phyloP scores from a whole-genome alignment of 2,113 vertebrate species.

The Spilogale gracilis region DNA sequence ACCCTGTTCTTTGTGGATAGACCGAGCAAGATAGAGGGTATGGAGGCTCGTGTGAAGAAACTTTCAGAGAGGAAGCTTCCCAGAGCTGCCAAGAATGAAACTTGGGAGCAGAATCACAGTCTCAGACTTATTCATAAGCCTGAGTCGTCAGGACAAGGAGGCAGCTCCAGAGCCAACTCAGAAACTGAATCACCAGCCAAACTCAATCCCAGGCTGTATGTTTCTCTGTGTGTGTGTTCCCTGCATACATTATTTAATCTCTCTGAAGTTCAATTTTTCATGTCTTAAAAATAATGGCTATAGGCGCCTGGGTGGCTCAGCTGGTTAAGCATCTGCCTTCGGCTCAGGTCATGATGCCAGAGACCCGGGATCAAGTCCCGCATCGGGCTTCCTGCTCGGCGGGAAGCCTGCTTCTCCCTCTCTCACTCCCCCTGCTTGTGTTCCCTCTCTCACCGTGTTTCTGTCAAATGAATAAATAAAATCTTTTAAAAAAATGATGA shows the following conservation, averaged over 20 bases:
- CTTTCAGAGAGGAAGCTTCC: not conserved
- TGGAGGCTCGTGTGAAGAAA: not conserved
- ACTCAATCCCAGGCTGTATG: not conserved
- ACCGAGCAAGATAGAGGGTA: not conserved
- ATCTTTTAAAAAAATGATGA: not conserved
- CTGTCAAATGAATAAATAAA: too few species aligned
- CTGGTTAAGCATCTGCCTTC: too few species aligned
- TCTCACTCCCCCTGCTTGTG: too few species aligned
- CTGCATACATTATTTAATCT: not conserved
- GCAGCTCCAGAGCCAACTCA: not conserved
- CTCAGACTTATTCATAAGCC: not conserved
- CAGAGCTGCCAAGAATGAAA: conserved; percentile 34
- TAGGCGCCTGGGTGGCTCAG: not conserved
- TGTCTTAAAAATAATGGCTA: not conserved
- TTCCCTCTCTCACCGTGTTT: too few species aligned
- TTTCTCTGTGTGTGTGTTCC: not conserved
- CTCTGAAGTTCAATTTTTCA: conserved; percentile 17
- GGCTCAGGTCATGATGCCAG: too few species aligned
- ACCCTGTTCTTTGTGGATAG: not conserved
- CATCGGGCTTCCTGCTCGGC: too few species aligned
- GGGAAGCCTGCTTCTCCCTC: too few species aligned
- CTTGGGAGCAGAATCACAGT: not conserved
- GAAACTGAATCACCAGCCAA: not conserved
- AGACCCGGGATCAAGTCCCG: too few species aligned
- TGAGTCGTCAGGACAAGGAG: not conserved